phyloP scores from a whole-genome alignment of 2,888 invertebrate species.

The Cephus nigrinus region DNA sequence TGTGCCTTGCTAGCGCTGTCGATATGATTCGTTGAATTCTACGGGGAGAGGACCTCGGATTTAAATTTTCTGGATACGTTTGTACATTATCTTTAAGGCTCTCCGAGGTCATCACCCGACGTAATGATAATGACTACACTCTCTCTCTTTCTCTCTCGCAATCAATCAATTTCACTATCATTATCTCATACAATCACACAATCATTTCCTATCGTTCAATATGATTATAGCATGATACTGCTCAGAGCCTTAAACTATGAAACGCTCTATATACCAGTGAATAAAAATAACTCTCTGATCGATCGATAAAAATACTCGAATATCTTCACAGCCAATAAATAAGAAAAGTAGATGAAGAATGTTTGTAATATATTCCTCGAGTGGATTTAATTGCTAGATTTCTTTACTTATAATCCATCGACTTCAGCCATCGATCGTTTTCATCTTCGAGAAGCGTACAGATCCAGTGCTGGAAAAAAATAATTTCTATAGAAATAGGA shows the following conservation, averaged over 20 bases:
- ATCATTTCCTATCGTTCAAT: background rate
- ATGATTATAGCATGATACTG: background rate
- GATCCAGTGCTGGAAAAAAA: background rate
- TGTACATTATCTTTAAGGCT: background rate
- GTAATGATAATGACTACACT: background rate
- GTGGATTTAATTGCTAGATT: background rate
- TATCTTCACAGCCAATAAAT: background rate
- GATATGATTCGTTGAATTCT: slow-evolving; percentile 1
- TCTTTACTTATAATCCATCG: background rate
- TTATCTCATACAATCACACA: background rate
- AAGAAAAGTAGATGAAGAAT: background rate
- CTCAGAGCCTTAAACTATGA: background rate
- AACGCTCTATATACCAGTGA: background rate
- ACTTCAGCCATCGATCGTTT: background rate
- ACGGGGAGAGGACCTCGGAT: background rate
- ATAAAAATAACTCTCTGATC: background rate
- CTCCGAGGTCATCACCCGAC: background rate
- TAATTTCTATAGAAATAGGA: background rate
- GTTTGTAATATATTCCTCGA: background rate
- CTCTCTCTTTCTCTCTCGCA: too few relatives aligned
- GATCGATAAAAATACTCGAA: background rate
- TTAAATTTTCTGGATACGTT: background rate
- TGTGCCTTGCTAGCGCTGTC: slow-evolving; percentile 8
- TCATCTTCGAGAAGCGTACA: background rate
- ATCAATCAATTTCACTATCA: background rate